These are phyloP conservation scores for Heterochromis multidens DNA, from an alignment of 2,113 vertebrate species.

Conservation along the genomic window DNA sequence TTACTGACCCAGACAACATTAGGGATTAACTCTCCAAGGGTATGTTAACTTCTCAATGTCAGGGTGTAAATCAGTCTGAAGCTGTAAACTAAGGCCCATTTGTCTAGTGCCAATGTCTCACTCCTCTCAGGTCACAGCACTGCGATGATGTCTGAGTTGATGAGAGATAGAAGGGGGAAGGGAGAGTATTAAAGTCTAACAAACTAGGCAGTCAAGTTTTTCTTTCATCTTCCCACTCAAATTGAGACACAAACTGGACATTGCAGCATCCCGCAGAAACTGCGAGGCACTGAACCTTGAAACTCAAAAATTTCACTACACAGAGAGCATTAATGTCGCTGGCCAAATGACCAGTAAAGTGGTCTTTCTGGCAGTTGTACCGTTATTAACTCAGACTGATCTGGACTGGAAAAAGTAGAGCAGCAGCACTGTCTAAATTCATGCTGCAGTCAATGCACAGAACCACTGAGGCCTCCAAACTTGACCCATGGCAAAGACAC, in stretches of 20 bases:
- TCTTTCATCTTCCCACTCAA: constrained; percentile 38
- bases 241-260: constrained; percentile 57
- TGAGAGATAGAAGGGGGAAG: background rate
- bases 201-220: background rate
- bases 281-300: constrained; percentile 51
- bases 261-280: constrained; percentile 25
- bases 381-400: constrained; percentile 61
- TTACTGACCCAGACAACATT: constrained; percentile 69
- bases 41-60: constrained; percentile 70
- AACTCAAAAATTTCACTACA: constrained; percentile 35
- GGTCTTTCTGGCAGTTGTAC: constrained; percentile 52
- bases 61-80: constrained; percentile 65
- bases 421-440: constrained; percentile 28
- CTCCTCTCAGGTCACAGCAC: constrained; percentile 43
- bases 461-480: constrained; percentile 29
- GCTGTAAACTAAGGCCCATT: constrained; percentile 47
- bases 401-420: constrained; percentile 62
- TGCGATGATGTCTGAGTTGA: constrained; percentile 34
- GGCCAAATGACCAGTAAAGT: constrained; percentile 58
- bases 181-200: background rate
- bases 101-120: constrained; percentile 35
- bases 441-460: constrained; percentile 4
- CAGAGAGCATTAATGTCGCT: constrained; percentile 13
- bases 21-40: constrained; percentile 69
- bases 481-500: constrained; percentile 40